A percentile compares a stretch with the other conserved stretches of the same genome.
These are phyloP conservation scores for Pimephales promelas DNA, from an alignment of 2,113 vertebrate species.

Conservation along the genomic window DNA sequence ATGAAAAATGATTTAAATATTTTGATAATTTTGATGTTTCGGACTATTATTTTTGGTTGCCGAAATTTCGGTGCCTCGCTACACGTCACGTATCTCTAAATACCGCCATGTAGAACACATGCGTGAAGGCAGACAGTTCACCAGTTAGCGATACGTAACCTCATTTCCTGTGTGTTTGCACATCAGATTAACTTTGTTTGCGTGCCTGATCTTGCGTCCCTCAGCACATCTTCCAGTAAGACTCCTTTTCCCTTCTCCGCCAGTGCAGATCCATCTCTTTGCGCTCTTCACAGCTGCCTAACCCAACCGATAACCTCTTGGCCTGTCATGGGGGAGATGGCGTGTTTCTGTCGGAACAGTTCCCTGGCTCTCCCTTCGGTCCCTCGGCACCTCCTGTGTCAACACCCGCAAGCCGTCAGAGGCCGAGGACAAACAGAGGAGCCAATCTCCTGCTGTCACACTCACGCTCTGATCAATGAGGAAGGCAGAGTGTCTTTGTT, in stretches of 20 bases:
- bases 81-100: background rate
- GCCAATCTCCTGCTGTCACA: conserved; percentile 40
- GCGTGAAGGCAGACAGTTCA: background rate
- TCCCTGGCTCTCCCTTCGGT: background rate
- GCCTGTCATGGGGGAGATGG: background rate
- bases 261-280: background rate
- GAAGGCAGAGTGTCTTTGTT: conserved; percentile 54
- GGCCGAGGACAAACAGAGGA: conserved; percentile 28
- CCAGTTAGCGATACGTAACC: background rate
- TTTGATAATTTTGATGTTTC: too few relatives aligned
- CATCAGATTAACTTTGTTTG: background rate
- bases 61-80: background rate
- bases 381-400: conserved; percentile 17
- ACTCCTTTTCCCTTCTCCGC: background rate
- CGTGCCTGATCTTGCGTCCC: background rate
- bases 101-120: background rate
- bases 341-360: background rate
- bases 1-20: too few relatives aligned
- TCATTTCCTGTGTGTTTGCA: background rate
- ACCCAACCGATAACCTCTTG: background rate
- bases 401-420: conserved; percentile 37
- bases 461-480: conserved; percentile 47
- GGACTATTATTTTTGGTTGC: background rate
- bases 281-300: conserved; percentile 9
- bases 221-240: background rate